Evolutionary conservation across 2,797 vertebrate species (phyloP).

Genomic region (Lagorchestes hirsutus): DNA sequence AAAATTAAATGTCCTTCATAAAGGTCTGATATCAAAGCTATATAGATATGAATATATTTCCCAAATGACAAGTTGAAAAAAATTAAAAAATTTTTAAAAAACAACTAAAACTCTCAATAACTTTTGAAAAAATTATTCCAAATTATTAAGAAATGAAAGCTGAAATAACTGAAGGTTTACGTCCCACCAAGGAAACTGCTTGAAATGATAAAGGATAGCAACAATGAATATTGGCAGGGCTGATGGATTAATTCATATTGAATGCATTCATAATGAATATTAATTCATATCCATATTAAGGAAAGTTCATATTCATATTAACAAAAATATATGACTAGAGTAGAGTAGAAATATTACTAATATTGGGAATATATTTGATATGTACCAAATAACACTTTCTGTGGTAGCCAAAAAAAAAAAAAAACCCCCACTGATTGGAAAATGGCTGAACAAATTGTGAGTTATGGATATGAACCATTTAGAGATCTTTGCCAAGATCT

Average conservation of each 20-base stretch:
- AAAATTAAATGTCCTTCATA: too few species aligned
- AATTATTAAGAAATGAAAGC: not conserved
- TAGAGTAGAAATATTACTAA: not conserved
- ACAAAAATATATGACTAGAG: not conserved
- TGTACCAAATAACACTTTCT: not conserved
- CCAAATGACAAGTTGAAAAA: not conserved
- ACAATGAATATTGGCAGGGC: not conserved
- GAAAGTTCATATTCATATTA: too few species aligned
- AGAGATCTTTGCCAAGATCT: not conserved
- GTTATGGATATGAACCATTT: not conserved
- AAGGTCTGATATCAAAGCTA: not conserved
- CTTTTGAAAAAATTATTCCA: not conserved
- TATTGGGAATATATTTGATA: not conserved
- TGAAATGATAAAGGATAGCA: not conserved
- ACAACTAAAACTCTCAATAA: not conserved
- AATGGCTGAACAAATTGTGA: not conserved
- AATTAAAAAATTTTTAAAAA: not conserved
- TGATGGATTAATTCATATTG: not conserved
- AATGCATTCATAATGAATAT: too few species aligned
- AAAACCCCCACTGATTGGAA: not conserved
- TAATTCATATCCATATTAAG: too few species aligned
- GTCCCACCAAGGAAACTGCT: not conserved
- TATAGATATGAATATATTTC: not conserved
- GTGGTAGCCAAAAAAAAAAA: not conserved
- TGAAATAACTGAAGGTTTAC: not conserved